These are phyloP conservation scores for Aix galericulata DNA, from an alignment of 2,113 vertebrate genomes.

Conservation along the genomic window DNA sequence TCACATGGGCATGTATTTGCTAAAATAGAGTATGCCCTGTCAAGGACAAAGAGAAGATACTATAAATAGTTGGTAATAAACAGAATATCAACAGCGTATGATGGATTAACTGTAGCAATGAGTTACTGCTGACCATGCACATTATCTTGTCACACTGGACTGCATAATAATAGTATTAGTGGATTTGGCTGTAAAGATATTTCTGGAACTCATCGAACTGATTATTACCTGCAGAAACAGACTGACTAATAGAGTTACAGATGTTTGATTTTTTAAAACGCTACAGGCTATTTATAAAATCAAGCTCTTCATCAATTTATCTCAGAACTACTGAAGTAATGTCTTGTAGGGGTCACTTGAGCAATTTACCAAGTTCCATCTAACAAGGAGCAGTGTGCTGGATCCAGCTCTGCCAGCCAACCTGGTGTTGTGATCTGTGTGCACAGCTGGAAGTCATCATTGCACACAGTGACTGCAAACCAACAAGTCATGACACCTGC, in stretches of 20 bases:
- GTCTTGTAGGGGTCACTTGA: neutral
- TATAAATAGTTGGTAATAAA: conserved; percentile 10
- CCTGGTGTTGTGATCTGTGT: neutral
- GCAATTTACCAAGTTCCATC: neutral
- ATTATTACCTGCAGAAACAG: neutral
- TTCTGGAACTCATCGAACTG: neutral
- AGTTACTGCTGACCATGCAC: neutral
- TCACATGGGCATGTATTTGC: neutral
- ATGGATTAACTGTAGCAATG: conserved; percentile 1
- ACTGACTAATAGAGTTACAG: neutral
- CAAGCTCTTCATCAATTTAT: neutral
- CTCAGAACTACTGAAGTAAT: neutral
- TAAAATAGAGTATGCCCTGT: neutral
- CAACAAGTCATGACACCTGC: neutral
- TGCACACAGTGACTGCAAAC: neutral
- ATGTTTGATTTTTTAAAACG: neutral
- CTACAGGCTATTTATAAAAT: neutral
- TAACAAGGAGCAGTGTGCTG: neutral
- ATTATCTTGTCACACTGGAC: neutral
- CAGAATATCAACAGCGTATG: conserved; percentile 11
- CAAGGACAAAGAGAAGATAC: neutral
- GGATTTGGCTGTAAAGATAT: neutral
- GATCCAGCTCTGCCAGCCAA: neutral
- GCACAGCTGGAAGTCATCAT: neutral
- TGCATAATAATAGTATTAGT: neutral